phyloP scores from a whole-genome alignment of 2,888 invertebrate species.

The Caenorhabditis imperialis region DNA sequence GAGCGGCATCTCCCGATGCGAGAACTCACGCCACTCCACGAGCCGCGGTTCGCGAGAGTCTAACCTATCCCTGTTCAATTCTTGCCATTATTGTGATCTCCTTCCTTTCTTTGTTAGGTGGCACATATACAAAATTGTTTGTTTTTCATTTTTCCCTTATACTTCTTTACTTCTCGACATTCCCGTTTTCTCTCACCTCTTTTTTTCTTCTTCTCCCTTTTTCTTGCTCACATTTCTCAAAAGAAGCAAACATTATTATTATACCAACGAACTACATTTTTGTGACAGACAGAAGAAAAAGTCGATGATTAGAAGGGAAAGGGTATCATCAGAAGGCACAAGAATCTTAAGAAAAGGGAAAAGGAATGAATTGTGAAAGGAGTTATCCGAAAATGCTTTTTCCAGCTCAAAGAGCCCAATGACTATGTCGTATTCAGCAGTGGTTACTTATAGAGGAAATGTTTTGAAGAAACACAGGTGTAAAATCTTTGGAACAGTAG shows the following conservation, averaged over 20 bases:
- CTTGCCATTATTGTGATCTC: conserved; percentile 41
- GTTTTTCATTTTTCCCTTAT: background rate
- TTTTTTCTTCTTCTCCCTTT: conserved; percentile 5
- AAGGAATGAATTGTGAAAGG: conserved; percentile 6
- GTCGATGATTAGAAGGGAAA: background rate
- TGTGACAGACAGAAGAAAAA: conserved; percentile 6
- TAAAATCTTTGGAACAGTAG: background rate
- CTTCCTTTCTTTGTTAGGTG: conserved; percentile 19
- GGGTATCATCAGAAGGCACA: background rate
- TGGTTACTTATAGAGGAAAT: conserved; percentile 1
- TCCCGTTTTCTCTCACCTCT: background rate
- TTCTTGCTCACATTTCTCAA: background rate
- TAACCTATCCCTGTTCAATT: conserved; percentile 7
- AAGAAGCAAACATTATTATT: conserved; percentile 12
- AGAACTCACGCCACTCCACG: conserved; percentile 64
- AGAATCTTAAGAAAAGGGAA: background rate
- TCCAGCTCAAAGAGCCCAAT: conserved; percentile 15
- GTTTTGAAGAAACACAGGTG: conserved; percentile 2
- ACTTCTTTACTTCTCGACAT: background rate
- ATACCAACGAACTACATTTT: conserved; percentile 12
- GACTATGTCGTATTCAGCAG: conserved; percentile 51
- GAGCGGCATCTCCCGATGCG: conserved; percentile 60
- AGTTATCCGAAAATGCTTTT: conserved; percentile 14
- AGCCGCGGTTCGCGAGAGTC: conserved; percentile 49
- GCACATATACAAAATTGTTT: conserved; percentile 20